Percentiles rank a stretch among this genome's conserved stretches.
phyloP scores from a whole-genome alignment of 2,113 vertebrate species.

The Pelecanoides urinatrix region DNA sequence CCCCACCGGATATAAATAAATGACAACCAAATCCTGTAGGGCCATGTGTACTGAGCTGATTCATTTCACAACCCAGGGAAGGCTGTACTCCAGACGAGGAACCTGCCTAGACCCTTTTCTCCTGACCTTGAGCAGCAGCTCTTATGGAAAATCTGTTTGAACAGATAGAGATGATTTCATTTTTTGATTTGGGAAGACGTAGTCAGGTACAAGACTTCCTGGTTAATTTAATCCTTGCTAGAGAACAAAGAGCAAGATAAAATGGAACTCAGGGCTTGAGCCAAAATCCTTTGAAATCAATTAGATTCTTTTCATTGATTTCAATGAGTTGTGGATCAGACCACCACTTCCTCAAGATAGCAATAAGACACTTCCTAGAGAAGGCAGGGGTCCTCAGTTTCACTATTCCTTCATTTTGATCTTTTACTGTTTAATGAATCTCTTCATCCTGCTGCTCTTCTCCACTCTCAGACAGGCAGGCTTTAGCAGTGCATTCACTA shows the following conservation, averaged over 20 bases:
- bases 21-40: background rate
- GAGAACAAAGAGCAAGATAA: constrained; percentile 42
- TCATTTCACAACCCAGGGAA: background rate
- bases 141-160: background rate
- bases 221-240: constrained; percentile 32
- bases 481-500: constrained; percentile 28
- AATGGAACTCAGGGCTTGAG: constrained; percentile 23
- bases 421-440: constrained; percentile 36
- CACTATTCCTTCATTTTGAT: constrained; percentile 28
- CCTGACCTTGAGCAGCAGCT: background rate
- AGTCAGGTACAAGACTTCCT: constrained; percentile 1
- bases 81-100: background rate
- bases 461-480: constrained; percentile 16
- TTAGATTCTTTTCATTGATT: constrained; percentile 49
- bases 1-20: background rate
- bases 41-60: background rate
- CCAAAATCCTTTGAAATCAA: constrained; percentile 53
- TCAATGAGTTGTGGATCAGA: constrained; percentile 52
- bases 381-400: constrained; percentile 37
- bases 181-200: constrained; percentile 5
- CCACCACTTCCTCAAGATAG: constrained; percentile 39
- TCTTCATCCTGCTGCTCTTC: constrained; percentile 45
- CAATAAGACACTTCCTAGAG: constrained; percentile 41
- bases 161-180: background rate
- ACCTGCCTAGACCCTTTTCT: background rate